Evolutionary conservation across 2,113 vertebrate species (phyloP), one percentile per base, ranked within the genome.

Genomic region (Nannospalax galili): DNA sequence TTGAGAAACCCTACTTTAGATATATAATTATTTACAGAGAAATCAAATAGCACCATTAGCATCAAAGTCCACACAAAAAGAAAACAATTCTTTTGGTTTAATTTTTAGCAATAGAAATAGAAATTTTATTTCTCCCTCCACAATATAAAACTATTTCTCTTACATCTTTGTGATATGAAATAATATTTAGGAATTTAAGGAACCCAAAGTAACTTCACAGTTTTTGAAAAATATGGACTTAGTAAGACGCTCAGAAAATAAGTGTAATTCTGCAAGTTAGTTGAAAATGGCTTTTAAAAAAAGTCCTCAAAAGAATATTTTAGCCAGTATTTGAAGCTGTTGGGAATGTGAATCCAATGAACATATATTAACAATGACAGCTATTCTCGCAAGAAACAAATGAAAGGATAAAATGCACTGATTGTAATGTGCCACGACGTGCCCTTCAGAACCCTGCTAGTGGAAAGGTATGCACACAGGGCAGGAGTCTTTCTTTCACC

Each of bases 121-220:
- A 98, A 92, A 85, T 96, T 94, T 86, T 96, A 90, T 96, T 93
- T 81, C 28, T 60, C 92, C 96, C 42, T 86, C 24, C 56, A 96
- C 88, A 97, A 91, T 87, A 40, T 60, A 84, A 86, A 92, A 92
- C 60, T 32, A 88, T 52, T 88, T 88, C 62, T 73, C 70, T 40
- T 70, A 74, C 9, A 52, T 60, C 64, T 95, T 87, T 73, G n/a
- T 91, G 32, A 81, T 77, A n/a, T 73, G 80, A 85, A 64, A 73
- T 81, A 69, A 91, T 90, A 77, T 67, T 90, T 78, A 84, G 28
- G 93, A 89, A 87, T n/a, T 74, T 82, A 82, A 92, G n/a, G 88
- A 95, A 78, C 15, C 19, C 75, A 69, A 72, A 42, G 45, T 91
- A 74, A 65, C 22, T 81, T 62, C 60, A 48, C 19, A 79, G 14